phyloP scores from a whole-genome alignment of 2,888 invertebrate genomes.

The Ligdia adustata region DNA sequence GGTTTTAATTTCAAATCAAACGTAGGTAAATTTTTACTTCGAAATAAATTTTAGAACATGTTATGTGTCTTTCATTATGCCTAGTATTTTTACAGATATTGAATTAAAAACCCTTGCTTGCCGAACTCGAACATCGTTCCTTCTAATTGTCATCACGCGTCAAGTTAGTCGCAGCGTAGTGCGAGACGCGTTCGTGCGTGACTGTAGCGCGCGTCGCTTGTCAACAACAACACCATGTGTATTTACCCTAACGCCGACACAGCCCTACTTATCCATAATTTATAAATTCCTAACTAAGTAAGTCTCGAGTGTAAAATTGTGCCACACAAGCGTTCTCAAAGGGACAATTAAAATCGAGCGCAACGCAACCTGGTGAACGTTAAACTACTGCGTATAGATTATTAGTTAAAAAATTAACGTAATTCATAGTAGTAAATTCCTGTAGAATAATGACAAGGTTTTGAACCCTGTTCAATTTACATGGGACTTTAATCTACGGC shows the following conservation, averaged over 20 bases:
- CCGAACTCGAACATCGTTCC: too few relatives aligned
- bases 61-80: too few relatives aligned
- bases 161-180: conserved; percentile 39
- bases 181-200: conserved; percentile 35
- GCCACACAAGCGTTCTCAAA: conserved; percentile 72
- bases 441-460: conserved; percentile 62
- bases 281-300: conserved; percentile 78
- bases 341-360: conserved; percentile 65
- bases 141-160: too few relatives aligned
- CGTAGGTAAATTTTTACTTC: too few relatives aligned
- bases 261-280: conserved; percentile 75
- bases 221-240: conserved; percentile 50
- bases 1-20: too few relatives aligned
- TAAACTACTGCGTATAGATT: conserved; percentile 40
- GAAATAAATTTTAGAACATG: too few relatives aligned
- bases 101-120: too few relatives aligned
- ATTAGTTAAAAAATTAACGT: conserved; percentile 49
- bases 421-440: conserved; percentile 55
- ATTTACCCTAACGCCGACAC: conserved; percentile 55
- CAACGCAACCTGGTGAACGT: conserved; percentile 46
- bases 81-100: too few relatives aligned
- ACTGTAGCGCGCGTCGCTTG: conserved; percentile 37
- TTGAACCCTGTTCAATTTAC: conserved; percentile 63
- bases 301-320: conserved; percentile 77
- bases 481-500: conserved; percentile 58